Base-by-base conservation (phyloP, 1,140 invertebrate genomes). In the Drosophila lacertosa region DNA sequence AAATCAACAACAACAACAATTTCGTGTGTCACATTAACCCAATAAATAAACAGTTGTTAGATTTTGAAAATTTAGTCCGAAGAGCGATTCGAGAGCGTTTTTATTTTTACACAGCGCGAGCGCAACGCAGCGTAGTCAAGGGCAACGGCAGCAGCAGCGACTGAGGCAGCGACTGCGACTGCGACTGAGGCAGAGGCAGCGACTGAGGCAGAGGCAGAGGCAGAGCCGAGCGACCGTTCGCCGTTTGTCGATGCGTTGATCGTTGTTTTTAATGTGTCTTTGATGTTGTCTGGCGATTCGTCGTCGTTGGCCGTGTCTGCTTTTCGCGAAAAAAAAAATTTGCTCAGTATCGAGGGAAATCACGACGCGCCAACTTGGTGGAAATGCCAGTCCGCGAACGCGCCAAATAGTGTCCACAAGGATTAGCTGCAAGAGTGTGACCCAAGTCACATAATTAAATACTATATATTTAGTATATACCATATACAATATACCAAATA, bases 21-120 rank as follows among this genome's bases (percentile, higher is more conserved):
- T 57, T 65, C 53, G 58, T 69, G 74, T 88, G 82, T 88, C 71
- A 88, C 82, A 89, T 89, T 88, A 88, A 88, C 82, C 78, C 78
- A 88, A 89, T 88, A 88, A 88, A 88, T 78, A 69, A 64, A 66
- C 73, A 57, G 26, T 32, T 57, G 22, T 42, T 42, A 33, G 44
- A 64, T 45, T 24, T 24, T 60, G 20, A 29, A 7, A 5, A 29
- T 29, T 7, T n/a, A 35, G n/a, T 3, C 9, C 5, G 35, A 54
- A 26, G 51, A 66, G 48, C 50, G 42, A 51, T 33, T 40, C 6
- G 32, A 53, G 67, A 54, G 65, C 54, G 29, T 64, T 51, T 42
- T 57, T 65, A 32, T 55, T 70, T 64, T 57, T 42, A 22, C 9
- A 15, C 26, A 58, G 39, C 22, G 54, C n/a, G n/a, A n/a, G n/a